Percentiles rank a stretch among this genome's conserved stretches.
Conservation (phyloP, 2,888 invertebrate genomes). For the Scaptomyza flava region DNA sequence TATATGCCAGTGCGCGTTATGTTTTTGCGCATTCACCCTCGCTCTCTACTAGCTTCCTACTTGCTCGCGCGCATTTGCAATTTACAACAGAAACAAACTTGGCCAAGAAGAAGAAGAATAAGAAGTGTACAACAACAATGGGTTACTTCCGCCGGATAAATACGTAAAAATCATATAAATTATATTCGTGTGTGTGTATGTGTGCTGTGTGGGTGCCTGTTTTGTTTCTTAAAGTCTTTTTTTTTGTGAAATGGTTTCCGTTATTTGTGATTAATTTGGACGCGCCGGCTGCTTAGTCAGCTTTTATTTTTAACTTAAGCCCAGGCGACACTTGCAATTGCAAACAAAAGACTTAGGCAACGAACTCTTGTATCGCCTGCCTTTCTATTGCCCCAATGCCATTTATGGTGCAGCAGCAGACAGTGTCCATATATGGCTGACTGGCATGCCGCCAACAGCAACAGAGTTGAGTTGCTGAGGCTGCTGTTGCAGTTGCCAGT, state of each 20-base stretch:
- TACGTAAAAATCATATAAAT: constrained; percentile 74
- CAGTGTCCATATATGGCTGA: constrained; percentile 36
- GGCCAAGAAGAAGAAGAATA: constrained; percentile 35
- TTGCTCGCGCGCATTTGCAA: constrained; percentile 69
- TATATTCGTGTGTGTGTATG: constrained; percentile 34
- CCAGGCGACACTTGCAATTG: constrained; percentile 48
- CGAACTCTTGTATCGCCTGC: constrained; percentile 37
- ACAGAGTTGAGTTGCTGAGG: not conserved
- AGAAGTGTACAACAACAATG: constrained; percentile 44
- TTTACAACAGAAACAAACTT: constrained; percentile 74
- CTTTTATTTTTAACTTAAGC: constrained; percentile 20
- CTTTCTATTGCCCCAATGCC: constrained; percentile 47
- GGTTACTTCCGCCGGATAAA: constrained; percentile 81
- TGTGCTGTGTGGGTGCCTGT: not conserved
- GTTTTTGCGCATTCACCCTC: constrained; percentile 23
- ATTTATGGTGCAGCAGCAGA: constrained; percentile 37
- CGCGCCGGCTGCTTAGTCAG: constrained; percentile 46
- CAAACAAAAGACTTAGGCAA: constrained; percentile 56
- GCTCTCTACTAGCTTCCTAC: not conserved
- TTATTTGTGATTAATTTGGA: constrained; percentile 50
- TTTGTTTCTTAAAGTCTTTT: constrained; percentile 23
- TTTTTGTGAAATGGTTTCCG: constrained; percentile 57
- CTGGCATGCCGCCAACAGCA: constrained; percentile 33
- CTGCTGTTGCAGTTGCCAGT: constrained; percentile 9
- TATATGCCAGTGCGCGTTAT: constrained; percentile 53